Base-by-base conservation (phyloP, 2,797 vertebrate species). In the Sebastes ruberrimus region DNA sequence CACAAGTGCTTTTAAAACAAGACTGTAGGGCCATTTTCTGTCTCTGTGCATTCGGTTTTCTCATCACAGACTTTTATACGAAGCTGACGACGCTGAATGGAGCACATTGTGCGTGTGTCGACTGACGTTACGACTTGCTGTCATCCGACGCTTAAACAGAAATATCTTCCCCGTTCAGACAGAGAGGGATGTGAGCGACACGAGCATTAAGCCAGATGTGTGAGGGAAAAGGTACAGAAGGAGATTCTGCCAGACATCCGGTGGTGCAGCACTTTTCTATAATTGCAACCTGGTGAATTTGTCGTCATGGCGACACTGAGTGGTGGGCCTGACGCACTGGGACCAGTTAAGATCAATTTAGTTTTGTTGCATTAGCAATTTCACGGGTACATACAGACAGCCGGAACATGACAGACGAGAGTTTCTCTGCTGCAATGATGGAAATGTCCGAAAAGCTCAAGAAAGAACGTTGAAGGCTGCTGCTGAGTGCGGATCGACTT, bases 261-360 rank as follows among this genome's bases (percentile, higher is more conserved):
- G 61, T 55, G 65, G 79, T 16, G 56, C 83, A 78, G 82, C 79
- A 71, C 74, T 84, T 84, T 89, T 85, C 71, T 88, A 64, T 92
- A 89, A 91, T 91, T 86, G 85, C 73, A 88, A 81, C 83, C 90
- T 89, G 76, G 85, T 88, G 82, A 91, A 88, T 83, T 74, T 85
- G 93, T 95, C 89, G 88, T 90, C 92, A 95, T 94, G 92, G 86
- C 82, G 71, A 94, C 90, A 30, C 81, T 32, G 74, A 89, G 81
- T 56, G 69, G 82, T 78, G 88, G 87, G 78, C 42, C 49, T 27
- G 66, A 68, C 69, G 33, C 85, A 75, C 71, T 75, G 88, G 82
- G 81, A 84, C 71, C 79, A 69, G 87, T 93, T 86, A 76, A 73
- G 89, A 91, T 93, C 27, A 92, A 90, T 86, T 80, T 82, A 92